A percentile compares a stretch with the other conserved stretches of the same genome.
Evolutionary conservation across 1,140 invertebrate genomes (phyloP).

Genomic region (Nasonia longicornis): DNA sequence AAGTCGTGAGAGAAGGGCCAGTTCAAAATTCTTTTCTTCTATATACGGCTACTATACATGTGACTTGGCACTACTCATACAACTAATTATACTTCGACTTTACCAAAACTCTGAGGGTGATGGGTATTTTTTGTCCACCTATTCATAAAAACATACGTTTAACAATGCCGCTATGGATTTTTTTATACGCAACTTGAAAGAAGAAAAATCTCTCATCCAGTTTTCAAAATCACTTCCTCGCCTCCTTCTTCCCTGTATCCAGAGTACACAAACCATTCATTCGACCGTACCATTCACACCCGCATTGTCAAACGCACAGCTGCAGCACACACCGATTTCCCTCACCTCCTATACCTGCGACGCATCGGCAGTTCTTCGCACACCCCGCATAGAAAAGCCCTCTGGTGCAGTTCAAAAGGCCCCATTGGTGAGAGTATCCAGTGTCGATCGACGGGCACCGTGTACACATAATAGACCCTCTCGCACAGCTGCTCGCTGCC

Average conservation of each 20-base stretch:
- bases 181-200: too few species aligned
- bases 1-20: too few species aligned
- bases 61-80: too few species aligned
- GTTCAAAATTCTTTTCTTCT: too few species aligned
- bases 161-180: too few species aligned
- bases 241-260: background rate
- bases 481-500: background rate
- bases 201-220: background rate
- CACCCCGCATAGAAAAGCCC: background rate
- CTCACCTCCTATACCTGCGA: background rate
- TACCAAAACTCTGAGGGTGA: too few species aligned
- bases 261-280: background rate
- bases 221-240: background rate
- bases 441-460: background rate
- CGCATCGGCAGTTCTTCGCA: background rate
- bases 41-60: too few species aligned
- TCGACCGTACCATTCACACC: background rate
- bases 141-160: too few species aligned
- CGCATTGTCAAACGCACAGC: background rate
- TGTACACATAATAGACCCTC: conserved; percentile 2
- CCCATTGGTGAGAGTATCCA: background rate
- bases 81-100: too few species aligned
- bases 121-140: too few species aligned
- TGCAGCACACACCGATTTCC: background rate
- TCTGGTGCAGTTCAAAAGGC: too few species aligned